Evolutionary conservation across 2,797 vertebrate species (phyloP), one percentile per base, ranked within the genome.

Genomic region (Zenarchopterus dispar): DNA sequence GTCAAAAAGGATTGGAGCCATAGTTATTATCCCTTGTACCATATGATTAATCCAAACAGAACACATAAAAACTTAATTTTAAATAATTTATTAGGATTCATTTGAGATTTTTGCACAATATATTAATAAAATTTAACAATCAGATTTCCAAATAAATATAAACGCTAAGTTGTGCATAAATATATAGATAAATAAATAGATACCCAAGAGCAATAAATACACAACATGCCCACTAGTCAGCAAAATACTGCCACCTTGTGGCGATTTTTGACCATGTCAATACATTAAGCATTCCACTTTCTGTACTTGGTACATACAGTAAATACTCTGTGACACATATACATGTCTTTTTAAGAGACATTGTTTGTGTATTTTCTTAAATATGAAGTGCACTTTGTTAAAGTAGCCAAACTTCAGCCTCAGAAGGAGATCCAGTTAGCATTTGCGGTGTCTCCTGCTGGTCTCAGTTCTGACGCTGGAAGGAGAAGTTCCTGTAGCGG

Each of bases 251-350:
- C 60, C 75, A 72, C 16, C 64, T 56, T 44, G 41, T 81, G 84
- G 73, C 64, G 9, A 72, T 73, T 63, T 11, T 41, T 81, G 45
- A 77, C 73, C 46, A 62, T 45, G 77, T 78, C 73, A 82, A 64
- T 64, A 52, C 75, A 79, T 0, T 2, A 33, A 73, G 19, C 1
- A 21, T 68, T 74, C 46, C 13, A 50, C 62, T 64, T 52, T 65
- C 33, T 88, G 84, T 90, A 87, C 87, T 81, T 39, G 26, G 89
- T 87, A 90, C 91, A 91, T 84, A 88, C 85, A 75, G 73, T 67
- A 65, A 70, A 26, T 51, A 21, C 36, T 18, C 7, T 41, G 4
- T 19, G 62, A 51, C 54, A 70, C 62, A 26, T 50, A 6, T 28
- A 60, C 21, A 23, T 58, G 47, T 73, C 8, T 19, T 55, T 58